A percentile compares a stretch with the other conserved stretches of the same genome.
Conservation (phyloP, 1,140 invertebrate genomes). For the Ylistrum balloti region DNA sequence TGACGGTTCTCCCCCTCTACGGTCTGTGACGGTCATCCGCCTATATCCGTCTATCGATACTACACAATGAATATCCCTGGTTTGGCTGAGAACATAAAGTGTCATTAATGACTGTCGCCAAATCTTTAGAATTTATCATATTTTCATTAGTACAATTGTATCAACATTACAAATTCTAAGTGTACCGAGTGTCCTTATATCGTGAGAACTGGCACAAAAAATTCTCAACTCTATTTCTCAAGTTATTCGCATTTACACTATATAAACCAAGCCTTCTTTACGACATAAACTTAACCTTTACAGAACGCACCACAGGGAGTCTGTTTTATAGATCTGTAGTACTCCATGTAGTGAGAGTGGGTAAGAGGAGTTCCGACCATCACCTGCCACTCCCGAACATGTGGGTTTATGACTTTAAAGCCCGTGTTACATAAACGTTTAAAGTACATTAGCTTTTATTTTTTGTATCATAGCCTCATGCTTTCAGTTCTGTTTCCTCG, state of each 20-base stretch:
- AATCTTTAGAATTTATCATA: neutral
- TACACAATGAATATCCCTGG: too few species aligned
- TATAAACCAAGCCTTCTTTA: neutral
- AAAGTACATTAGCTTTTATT: too few species aligned
- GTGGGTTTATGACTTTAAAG: neutral
- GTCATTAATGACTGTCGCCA: neutral
- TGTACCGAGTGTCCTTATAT: neutral
- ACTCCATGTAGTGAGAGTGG: neutral
- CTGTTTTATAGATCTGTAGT: neutral
- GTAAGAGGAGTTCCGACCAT: neutral
- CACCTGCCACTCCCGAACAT: neutral
- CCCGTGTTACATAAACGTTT: neutral
- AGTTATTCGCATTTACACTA: neutral
- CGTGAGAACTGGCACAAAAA: neutral
- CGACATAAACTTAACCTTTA: neutral
- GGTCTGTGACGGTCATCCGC: too few species aligned
- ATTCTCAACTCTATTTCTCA: neutral
- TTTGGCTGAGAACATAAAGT: too few species aligned
- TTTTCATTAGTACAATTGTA: neutral
- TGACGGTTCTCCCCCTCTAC: too few species aligned
- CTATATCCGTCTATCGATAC: too few species aligned
- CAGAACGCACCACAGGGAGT: neutral
- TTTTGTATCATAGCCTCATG: too few species aligned
- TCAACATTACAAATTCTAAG: too few species aligned
- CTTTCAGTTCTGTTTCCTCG: neutral